A percentile compares a stretch with the other conserved stretches of the same genome.
Conservation (phyloP, 2,113 vertebrate genomes). For the Herpetotheres cachinnans region DNA sequence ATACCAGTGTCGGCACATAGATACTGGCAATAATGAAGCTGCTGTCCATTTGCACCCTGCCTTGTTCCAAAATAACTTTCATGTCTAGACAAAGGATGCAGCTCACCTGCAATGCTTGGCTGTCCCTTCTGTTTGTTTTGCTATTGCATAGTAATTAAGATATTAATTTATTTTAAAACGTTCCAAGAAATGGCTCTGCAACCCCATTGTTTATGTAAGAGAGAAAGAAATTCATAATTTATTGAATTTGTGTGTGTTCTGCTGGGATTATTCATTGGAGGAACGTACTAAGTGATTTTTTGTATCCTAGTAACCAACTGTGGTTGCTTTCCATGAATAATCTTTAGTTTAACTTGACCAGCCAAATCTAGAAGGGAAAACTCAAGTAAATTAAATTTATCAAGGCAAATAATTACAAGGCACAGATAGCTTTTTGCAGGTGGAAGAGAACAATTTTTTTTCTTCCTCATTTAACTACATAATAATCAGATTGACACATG, state of each 20-base stretch:
- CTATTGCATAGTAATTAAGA: slow-evolving; percentile 9
- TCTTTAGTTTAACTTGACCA: slow-evolving; percentile 40
- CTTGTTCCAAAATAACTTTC: neutral
- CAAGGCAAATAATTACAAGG: slow-evolving; percentile 30
- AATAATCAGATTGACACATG: slow-evolving; percentile 29
- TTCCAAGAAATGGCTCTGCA: slow-evolving; percentile 44
- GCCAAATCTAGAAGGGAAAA: neutral
- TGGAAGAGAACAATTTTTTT: neutral
- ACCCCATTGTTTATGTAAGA: slow-evolving; percentile 34
- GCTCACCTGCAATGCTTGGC: slow-evolving; percentile 35
- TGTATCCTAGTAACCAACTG: slow-evolving; percentile 63
- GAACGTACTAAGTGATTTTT: slow-evolving; percentile 40
- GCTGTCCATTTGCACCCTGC: neutral
- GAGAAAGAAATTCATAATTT: slow-evolving; percentile 50
- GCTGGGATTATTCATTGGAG: slow-evolving; percentile 48
- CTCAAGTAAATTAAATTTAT: slow-evolving; percentile 23
- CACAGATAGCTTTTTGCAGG: neutral
- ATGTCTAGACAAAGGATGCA: slow-evolving; percentile 7
- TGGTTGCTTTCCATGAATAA: slow-evolving; percentile 47
- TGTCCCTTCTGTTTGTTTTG: neutral
- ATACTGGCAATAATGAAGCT: neutral
- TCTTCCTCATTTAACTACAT: slow-evolving; percentile 19
- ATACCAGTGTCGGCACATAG: neutral
- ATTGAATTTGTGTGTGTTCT: slow-evolving; percentile 62
- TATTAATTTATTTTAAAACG: slow-evolving; percentile 14